Conservation (phyloP, 2,888 invertebrate species). For the Xylota sylvarum region DNA sequence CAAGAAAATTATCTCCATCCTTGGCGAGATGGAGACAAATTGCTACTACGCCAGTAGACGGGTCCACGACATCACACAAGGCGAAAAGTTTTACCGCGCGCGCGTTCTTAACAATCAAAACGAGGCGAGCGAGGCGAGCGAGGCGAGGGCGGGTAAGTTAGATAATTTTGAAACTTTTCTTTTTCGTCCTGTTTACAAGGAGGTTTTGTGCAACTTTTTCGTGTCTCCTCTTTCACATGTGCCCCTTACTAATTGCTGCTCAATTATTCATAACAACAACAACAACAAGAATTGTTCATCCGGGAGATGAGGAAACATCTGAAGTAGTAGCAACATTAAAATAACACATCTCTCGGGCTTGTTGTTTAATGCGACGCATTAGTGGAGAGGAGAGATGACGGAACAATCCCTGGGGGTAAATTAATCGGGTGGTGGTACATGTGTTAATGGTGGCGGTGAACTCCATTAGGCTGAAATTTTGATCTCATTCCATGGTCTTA, state of each 20-base stretch:
- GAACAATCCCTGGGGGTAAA: conserved; percentile 72
- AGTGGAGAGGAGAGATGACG: conserved; percentile 54
- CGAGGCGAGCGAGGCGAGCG: no score
- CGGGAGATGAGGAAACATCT: not conserved
- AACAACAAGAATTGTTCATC: conserved; percentile 37
- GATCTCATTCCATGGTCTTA: conserved; percentile 42
- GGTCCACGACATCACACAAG: no score
- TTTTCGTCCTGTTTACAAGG: conserved; percentile 46
- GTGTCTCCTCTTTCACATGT: conserved; percentile 61
- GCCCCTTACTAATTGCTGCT: conserved; percentile 68
- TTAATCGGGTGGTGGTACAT: conserved; percentile 67
- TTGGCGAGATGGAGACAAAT: conserved; percentile 63
- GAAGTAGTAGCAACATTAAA: conserved; percentile 60
- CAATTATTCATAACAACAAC: conserved; percentile 72
- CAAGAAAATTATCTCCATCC: conserved; percentile 64
- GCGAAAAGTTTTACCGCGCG: conserved; percentile 1
- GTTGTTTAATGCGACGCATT: conserved; percentile 65
- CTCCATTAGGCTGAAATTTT: conserved; percentile 72
- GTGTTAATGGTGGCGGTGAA: conserved; percentile 66
- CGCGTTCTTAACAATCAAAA: conserved; percentile 46
- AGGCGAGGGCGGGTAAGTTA: conserved; percentile 34
- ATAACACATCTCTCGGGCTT: conserved; percentile 63
- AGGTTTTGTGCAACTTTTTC: conserved; percentile 6
- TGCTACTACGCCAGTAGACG: conserved; percentile 56
- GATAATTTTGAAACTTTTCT: conserved; percentile 69